Percentiles rank a stretch among this genome's conserved stretches.
Evolutionary conservation across 2,888 invertebrate species (phyloP).

Genomic region (Priocnemis perturbator): DNA sequence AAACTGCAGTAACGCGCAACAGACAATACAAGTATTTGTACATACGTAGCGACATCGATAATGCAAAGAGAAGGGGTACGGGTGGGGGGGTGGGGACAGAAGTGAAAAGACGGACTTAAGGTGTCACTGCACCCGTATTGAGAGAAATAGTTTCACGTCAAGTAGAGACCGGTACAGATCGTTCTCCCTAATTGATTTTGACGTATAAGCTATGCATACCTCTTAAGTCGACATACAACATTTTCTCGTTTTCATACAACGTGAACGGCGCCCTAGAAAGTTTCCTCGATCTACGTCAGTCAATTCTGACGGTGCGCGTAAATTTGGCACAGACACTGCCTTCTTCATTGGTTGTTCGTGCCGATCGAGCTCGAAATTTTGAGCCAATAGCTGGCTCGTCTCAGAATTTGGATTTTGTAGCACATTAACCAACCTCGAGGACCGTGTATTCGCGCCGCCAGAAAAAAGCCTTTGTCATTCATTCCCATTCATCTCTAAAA

Average conservation of each 20-base stretch:
- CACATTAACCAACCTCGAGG: constrained; percentile 8
- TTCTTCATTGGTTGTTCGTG: constrained; percentile 12
- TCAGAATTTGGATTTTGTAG: no score
- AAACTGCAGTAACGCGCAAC: constrained; percentile 23
- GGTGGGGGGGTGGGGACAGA: no score
- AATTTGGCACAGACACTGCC: constrained; percentile 32
- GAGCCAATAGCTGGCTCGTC: constrained; percentile 2
- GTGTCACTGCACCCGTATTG: constrained; percentile 39
- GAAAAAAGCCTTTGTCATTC: no score
- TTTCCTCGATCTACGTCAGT: constrained; percentile 18
- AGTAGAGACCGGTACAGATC: neutral
- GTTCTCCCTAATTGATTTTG: neutral
- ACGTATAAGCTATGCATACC: neutral
- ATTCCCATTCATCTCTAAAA: no score
- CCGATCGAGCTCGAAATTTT: constrained; percentile 16
- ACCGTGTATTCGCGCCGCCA: constrained; percentile 66
- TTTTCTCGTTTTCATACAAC: neutral
- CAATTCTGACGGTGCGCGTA: constrained; percentile 15
- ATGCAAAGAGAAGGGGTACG: constrained; percentile 41
- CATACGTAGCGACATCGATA: constrained; percentile 34
- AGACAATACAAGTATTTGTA: constrained; percentile 33
- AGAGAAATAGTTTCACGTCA: constrained; percentile 14
- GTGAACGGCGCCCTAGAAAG: no score
- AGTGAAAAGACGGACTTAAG: constrained; percentile 21
- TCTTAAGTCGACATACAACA: neutral